Conservation (phyloP, 2,113 vertebrate genomes). For the Accipiter virgatus region DNA sequence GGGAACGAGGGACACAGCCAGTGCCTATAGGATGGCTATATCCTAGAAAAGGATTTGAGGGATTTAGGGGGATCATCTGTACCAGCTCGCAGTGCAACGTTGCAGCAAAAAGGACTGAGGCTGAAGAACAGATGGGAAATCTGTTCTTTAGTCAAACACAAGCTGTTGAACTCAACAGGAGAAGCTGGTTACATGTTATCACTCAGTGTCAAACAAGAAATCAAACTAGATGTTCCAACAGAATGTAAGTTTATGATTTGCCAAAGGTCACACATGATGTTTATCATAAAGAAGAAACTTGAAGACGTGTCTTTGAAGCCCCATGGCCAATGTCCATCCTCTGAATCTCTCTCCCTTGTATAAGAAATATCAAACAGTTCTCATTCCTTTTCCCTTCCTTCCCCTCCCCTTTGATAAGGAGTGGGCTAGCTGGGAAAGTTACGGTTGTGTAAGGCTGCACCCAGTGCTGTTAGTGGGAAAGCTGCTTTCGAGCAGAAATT, state of each 20-base stretch:
- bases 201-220: constrained; percentile 29
- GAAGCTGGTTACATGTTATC: not conserved
- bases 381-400: not conserved
- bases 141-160: constrained; percentile 41
- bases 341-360: not conserved
- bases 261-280: not conserved
- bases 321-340: not conserved
- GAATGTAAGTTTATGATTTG: not conserved
- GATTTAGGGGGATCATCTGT: constrained; percentile 14
- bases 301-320: not conserved
- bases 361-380: not conserved
- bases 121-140: constrained; percentile 53
- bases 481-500: not conserved
- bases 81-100: not conserved
- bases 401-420: not conserved
- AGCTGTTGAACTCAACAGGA: constrained; percentile 38
- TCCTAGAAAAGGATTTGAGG: not conserved
- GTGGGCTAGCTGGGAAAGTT: not conserved
- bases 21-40: not conserved
- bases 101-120: constrained; percentile 40
- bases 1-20: not conserved
- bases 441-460: not conserved
- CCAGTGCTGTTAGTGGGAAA: not conserved
- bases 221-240: not conserved
- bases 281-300: not conserved